Percentiles rank a stretch among this genome's conserved stretches.
Evolutionary conservation across 2,888 invertebrate genomes (phyloP).

Genomic region (Lottia scabra): DNA sequence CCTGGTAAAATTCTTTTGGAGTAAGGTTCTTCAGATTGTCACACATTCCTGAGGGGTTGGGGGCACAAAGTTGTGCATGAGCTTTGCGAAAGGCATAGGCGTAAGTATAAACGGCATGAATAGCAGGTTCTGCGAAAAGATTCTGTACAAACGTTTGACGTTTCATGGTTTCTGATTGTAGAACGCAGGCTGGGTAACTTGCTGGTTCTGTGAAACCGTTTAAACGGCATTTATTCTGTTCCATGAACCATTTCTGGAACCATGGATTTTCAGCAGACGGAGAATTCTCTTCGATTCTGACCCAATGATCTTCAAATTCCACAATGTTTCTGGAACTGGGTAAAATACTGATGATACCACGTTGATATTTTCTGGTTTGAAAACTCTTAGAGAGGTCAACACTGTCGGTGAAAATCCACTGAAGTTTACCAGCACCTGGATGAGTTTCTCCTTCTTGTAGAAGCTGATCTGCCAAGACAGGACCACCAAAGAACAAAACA

Average conservation of each 20-base stretch:
- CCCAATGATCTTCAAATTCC: constrained; percentile 66
- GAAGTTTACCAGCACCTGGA: constrained; percentile 49
- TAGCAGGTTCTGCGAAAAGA: constrained; percentile 60
- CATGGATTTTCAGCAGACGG: constrained; percentile 57
- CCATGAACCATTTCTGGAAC: constrained; percentile 60
- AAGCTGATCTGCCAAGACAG: constrained; percentile 32
- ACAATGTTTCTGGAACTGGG: constrained; percentile 53
- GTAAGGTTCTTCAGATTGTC: constrained; percentile 36
- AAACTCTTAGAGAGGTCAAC: constrained; percentile 41
- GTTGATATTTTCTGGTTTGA: constrained; percentile 43
- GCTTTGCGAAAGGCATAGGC: constrained; percentile 59
- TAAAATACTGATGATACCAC: constrained; percentile 54
- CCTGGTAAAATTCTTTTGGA: constrained; percentile 47
- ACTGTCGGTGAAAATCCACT: constrained; percentile 61
- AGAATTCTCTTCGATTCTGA: constrained; percentile 47
- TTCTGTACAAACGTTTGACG: constrained; percentile 52
- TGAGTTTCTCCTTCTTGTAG: constrained; percentile 36
- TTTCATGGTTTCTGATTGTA: constrained; percentile 31
- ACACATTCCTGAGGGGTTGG: constrained; percentile 46
- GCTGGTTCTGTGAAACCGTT: constrained; percentile 30
- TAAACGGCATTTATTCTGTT: constrained; percentile 44
- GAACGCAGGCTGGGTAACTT: background rate
- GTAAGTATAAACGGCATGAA: constrained; percentile 59
- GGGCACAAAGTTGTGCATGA: constrained; percentile 47
- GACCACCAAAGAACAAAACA: constrained; percentile 53